phyloP scores from a whole-genome alignment of 2,797 vertebrate species.

The Eospalax fontanierii region DNA sequence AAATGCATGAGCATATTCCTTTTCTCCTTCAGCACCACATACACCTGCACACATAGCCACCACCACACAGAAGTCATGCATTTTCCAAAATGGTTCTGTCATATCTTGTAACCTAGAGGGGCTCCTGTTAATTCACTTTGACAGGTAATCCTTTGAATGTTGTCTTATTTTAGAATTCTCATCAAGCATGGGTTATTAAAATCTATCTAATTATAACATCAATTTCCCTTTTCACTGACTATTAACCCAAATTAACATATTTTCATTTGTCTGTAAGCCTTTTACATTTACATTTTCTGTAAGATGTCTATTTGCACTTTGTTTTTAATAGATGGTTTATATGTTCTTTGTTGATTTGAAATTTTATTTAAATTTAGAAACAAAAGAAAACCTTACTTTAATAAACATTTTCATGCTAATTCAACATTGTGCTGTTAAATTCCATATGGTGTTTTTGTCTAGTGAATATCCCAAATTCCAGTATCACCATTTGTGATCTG shows the following conservation, averaged over 20 bases:
- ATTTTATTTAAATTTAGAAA: constrained; percentile 21
- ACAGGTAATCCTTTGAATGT: neutral
- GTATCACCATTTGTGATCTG: neutral
- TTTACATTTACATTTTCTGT: neutral
- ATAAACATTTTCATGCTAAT: neutral
- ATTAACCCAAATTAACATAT: neutral
- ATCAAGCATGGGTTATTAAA: neutral
- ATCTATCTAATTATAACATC: neutral
- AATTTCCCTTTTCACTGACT: neutral
- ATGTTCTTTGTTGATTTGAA: neutral
- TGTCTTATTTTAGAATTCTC: neutral
- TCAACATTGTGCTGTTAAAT: neutral
- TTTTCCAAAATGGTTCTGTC: neutral
- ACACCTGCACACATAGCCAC: no score
- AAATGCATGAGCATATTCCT: no score
- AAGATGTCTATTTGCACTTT: neutral
- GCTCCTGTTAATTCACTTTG: neutral
- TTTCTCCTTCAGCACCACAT: no score
- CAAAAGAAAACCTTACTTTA: neutral
- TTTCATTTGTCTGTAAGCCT: neutral
- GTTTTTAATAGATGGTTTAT: neutral
- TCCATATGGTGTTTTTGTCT: neutral
- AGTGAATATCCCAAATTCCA: neutral
- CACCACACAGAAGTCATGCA: neutral
- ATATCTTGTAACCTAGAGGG: neutral